These are phyloP conservation scores for Terebella lapidaria DNA, from an alignment of 2,888 invertebrate genomes.

Conservation along the genomic window DNA sequence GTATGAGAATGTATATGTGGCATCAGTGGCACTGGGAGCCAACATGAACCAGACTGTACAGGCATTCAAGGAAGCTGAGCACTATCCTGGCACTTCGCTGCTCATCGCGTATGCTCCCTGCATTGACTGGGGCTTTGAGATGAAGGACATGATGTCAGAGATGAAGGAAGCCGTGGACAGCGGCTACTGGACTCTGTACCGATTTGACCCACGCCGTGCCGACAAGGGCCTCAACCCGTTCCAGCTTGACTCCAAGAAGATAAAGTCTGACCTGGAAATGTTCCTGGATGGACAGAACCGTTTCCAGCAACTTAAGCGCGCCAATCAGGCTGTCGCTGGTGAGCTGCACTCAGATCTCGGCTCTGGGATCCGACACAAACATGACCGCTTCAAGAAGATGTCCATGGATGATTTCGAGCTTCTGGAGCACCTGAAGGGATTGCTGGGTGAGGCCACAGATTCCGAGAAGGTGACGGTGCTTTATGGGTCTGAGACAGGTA, in stretches of 20 bases:
- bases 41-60: conserved; percentile 27
- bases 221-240: conserved; percentile 19
- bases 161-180: conserved; percentile 26
- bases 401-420: conserved; percentile 27
- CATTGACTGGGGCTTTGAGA: conserved; percentile 30
- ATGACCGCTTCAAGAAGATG: conserved; percentile 16
- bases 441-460: conserved; percentile 22
- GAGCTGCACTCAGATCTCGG: conserved; percentile 17
- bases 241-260: conserved; percentile 26
- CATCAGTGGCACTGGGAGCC: conserved; percentile 28
- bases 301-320: conserved; percentile 22
- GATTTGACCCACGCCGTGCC: conserved; percentile 15
- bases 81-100: conserved; percentile 24
- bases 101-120: conserved; percentile 29
- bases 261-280: conserved; percentile 17
- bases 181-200: conserved; percentile 30
- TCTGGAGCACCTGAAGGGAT: conserved; percentile 25
- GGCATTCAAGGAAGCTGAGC: conserved; percentile 29
- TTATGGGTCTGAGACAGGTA: conserved; percentile 28
- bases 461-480: conserved; percentile 23
- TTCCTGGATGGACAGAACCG: conserved; percentile 25
- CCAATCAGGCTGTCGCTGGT: conserved; percentile 14
- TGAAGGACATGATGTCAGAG: conserved; percentile 29
- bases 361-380: conserved; percentile 11
- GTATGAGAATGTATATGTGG: conserved; percentile 28